Conservation (phyloP, 2,113 vertebrate species). For the Phocoena sinus region DNA sequence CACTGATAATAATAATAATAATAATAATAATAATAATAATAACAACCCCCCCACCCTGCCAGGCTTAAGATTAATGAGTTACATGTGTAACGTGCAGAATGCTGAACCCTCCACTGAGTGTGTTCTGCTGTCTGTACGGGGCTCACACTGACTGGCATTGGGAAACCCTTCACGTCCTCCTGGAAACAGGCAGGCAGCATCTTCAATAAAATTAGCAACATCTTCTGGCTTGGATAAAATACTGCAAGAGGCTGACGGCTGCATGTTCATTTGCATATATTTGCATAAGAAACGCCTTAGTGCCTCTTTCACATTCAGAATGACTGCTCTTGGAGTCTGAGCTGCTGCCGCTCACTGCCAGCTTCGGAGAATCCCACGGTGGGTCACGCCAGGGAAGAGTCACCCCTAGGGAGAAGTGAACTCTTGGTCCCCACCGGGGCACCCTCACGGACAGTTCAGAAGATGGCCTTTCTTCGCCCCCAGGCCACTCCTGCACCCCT, state of each 20-base stretch:
- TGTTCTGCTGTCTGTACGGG: neutral
- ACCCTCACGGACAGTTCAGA: neutral
- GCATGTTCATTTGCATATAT: neutral
- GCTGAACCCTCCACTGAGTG: rapidly evolving
- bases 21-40: no score
- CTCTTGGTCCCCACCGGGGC: neutral
- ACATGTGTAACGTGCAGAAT: rapidly evolving
- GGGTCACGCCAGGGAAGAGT: neutral
- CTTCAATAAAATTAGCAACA: neutral
- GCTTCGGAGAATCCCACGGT: neutral
- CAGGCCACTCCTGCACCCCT: neutral
- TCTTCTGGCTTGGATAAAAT: neutral
- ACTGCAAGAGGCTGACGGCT: neutral
- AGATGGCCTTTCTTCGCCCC: neutral
- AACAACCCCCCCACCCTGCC: no score
- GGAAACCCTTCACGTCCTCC: neutral
- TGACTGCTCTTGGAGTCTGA: neutral
- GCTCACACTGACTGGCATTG: neutral
- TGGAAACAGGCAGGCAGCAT: neutral
- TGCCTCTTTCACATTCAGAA: neutral
- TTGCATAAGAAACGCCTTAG: neutral
- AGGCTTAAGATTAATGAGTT: neutral
- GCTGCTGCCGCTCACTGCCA: neutral
- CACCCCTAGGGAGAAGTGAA: neutral
- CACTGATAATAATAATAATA: no score